phyloP scores from a whole-genome alignment of 2,888 invertebrate genomes.

The Harpalus rubripes region DNA sequence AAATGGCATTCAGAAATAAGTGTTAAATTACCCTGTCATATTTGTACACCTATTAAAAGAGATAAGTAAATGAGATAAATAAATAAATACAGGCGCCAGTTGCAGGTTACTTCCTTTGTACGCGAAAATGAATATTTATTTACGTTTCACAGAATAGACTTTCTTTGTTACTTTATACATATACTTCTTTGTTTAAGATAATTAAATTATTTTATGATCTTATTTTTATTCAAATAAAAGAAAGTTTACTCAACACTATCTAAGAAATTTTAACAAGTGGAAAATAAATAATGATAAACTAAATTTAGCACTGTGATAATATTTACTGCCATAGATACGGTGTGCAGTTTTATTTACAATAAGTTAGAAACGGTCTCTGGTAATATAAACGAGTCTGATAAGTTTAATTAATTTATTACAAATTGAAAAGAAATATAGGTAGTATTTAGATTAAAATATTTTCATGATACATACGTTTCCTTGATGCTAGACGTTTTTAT shows the following conservation, averaged over 20 bases:
- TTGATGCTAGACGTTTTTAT: too few species aligned
- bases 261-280: too few species aligned
- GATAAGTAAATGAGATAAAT: background rate
- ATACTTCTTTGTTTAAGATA: background rate
- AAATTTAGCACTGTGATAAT: background rate
- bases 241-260: too few species aligned
- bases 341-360: too few species aligned
- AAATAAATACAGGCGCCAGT: constrained; percentile 5
- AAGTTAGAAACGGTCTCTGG: too few species aligned
- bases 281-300: background rate
- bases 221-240: background rate
- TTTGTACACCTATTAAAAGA: background rate
- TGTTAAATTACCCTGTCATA: background rate
- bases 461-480: too few species aligned
- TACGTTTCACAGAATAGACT: background rate
- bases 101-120: background rate
- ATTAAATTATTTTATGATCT: background rate
- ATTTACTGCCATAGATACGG: background rate
- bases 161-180: background rate
- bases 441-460: too few species aligned
- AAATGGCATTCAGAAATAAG: background rate
- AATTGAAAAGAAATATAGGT: too few species aligned
- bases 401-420: too few species aligned
- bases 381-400: too few species aligned
- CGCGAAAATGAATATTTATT: background rate